Conservation (phyloP, 2,888 invertebrate genomes). For the Corythucha ciliata region DNA sequence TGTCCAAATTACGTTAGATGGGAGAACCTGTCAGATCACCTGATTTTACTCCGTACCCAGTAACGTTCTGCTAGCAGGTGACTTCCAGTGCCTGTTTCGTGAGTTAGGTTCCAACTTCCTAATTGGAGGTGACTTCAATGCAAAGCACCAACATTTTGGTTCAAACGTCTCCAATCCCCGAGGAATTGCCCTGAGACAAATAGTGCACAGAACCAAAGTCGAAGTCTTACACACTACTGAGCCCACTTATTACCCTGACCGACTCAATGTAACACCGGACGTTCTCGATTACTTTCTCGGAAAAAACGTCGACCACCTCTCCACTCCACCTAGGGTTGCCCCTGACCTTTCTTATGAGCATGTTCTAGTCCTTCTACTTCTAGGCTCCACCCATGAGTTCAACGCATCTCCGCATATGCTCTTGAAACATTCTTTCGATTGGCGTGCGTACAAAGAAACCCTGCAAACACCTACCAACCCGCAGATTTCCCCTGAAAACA, state of each 20-base stretch:
- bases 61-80: no score
- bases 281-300: not conserved
- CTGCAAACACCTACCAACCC: constrained; percentile 3
- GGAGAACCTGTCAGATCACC: no score
- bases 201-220: constrained; percentile 7
- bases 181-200: constrained; percentile 2
- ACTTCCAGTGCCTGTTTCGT: no score
- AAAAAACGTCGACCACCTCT: not conserved
- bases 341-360: constrained; percentile 4
- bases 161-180: no score
- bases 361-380: not conserved
- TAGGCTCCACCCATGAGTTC: constrained; percentile 6
- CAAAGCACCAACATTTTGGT: no score
- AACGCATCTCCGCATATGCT: not conserved
- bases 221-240: not conserved
- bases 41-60: no score
- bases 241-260: not conserved
- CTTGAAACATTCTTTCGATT: constrained; percentile 13
- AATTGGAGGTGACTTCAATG: no score
- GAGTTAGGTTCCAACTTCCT: no score
- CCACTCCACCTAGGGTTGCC: not conserved
- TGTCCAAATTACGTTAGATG: no score
- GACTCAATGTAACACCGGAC: not conserved
- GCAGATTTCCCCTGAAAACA: constrained; percentile 5
- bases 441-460: constrained; percentile 5